Base-by-base conservation (phyloP, 2,113 vertebrate species). In the Sterna hirundo region DNA sequence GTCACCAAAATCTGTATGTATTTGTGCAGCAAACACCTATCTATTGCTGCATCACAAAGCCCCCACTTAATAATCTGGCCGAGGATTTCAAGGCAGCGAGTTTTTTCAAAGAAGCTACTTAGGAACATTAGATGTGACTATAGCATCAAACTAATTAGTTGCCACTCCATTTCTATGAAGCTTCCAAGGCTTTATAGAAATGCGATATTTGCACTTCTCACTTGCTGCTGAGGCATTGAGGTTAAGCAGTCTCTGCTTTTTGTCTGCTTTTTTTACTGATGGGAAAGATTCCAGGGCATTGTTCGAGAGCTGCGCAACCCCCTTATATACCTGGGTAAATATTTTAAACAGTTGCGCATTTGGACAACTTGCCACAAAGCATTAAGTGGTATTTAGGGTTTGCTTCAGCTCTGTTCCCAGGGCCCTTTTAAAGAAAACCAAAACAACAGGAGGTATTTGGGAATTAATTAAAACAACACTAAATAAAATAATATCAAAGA, bases 21-120 rank as follows among this genome's bases (percentile, higher is more conserved):
- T 99, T 99, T 98, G 98, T 98, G 97, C 95, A 98, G 97, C 97
- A 98, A 98, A 98, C 96, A 98, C 97, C 96, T 96, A 96, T 97
- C 97, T 61, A 74, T 93, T 80, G 83, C 90, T 87, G 71, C 58
- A 7, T 58, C 85, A 95, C 86, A 93, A 94, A 93, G 97, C 85
- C 76, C 74, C 94, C 81, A 92, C 96, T 95, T 94, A 83, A 97
- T 96, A 95, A 92, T 97, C 92, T 95, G 90, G 77, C 91, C 88
- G 74, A 97, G 94, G 93, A 91, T 97, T 97, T 96, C 96, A 84
- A 96, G 95, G 94, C 75, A 93, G 90, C n/a, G 71, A 91, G 94
- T 92, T 95, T 81, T 96, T 85, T 89, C 93, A 96, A 87, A 95
- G 92, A 96, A 96, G 89, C 95, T 97, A 71, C 96, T 98, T 96